A percentile compares a stretch with the other conserved stretches of the same genome.
phyloP scores from a whole-genome alignment of 2,113 vertebrate genomes.

The Physeter macrocephalus region DNA sequence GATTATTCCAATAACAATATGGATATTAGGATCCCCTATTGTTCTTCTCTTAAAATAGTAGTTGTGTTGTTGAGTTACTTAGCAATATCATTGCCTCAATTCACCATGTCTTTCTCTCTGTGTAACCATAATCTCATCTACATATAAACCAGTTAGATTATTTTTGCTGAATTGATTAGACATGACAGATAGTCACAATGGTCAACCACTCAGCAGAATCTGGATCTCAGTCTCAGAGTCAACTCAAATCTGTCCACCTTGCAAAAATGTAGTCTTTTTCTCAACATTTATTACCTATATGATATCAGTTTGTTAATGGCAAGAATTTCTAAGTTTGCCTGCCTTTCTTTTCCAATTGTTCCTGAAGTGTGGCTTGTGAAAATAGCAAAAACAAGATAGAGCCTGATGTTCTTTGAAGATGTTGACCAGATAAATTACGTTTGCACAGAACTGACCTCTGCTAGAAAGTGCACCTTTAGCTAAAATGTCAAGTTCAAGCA shows the following conservation, averaged over 20 bases:
- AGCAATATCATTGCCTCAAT: neutral
- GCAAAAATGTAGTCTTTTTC: neutral
- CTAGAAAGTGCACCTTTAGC: neutral
- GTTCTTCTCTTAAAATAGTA: neutral
- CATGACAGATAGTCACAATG: neutral
- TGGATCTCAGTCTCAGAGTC: neutral
- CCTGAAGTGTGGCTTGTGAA: neutral
- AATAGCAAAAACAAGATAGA: neutral
- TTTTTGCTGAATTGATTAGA: neutral
- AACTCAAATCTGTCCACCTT: neutral
- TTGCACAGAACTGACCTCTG: neutral
- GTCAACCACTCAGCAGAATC: neutral
- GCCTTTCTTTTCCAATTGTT: constrained; percentile 20
- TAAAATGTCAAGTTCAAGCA: neutral
- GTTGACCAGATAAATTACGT: neutral
- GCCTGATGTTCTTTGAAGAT: neutral
- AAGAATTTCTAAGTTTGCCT: neutral
- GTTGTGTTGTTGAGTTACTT: neutral
- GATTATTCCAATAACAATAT: neutral
- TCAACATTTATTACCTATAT: neutral
- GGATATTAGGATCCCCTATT: neutral
- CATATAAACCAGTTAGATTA: neutral
- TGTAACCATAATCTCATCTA: neutral
- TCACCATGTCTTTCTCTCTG: neutral
- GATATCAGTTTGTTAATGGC: neutral